Evolutionary conservation across 2,113 vertebrate genomes (phyloP), one percentile per base, ranked within the genome.

Genomic region (Vicugna pacos): DNA sequence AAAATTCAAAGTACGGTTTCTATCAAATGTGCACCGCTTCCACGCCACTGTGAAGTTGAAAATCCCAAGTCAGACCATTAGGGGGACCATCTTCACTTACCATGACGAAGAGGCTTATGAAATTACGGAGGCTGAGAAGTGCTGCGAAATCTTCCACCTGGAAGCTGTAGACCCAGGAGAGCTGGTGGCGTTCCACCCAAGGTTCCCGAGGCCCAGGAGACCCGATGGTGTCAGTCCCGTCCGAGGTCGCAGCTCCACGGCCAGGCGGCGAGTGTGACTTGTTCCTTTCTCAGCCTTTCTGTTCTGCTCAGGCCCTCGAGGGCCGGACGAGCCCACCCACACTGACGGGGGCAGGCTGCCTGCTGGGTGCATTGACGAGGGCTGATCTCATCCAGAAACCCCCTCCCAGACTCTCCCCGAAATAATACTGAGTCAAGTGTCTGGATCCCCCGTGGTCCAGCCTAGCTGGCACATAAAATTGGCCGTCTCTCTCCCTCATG

Each of bases 41-140:
- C 3, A 3, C 17, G 8, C 32, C 75, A 8, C 8, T 0, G 1
- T 14, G 4, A 12, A 14, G 50, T n/a, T n/a, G 75, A 50, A 77
- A 54, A 77, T 14, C 50, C 75, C 22, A 24, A 54, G 30, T 14
- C 2, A 28, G n/a, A 54, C 6, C 6, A 1, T 14, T 0, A 2
- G 50, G 1, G 11, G 48, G 10, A n/a, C 48, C 19, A 14, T 52
- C 19, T 54, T 17, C 30, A 5, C 19, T 42, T 56, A 64, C 58
- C 17, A 14, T 38, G 35, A 32, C 64, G 65, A 38, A 20, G 3
- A 64, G 42, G 64, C 42, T 81, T 8, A 50, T 17, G 52, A 17
- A 64, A 13, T 60, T 64, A 28, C 3, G 26, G 54, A 38, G 65
- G 56, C 26, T 38, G 38, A 32, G 83, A 42, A 52, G 65, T 64